A percentile compares a stretch with the other conserved stretches of the same genome.
Evolutionary conservation across 2,113 vertebrate species (phyloP).

Genomic region (Chiloscyllium plagiosum): DNA sequence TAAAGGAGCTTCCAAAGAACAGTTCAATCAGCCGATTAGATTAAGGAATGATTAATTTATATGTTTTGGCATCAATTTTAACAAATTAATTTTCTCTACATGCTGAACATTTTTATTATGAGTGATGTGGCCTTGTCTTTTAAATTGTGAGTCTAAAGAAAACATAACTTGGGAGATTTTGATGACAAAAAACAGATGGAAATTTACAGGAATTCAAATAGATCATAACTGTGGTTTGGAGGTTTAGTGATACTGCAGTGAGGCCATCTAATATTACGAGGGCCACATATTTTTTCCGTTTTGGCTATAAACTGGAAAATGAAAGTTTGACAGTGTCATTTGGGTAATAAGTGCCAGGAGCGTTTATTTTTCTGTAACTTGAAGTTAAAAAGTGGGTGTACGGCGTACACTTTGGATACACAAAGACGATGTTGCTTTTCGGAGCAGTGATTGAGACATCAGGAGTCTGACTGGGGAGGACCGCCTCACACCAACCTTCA

Average conservation of each 20-base stretch:
- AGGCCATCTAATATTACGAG: neutral
- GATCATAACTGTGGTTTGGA: neutral
- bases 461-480: no score
- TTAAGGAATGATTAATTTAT: constrained; percentile 26
- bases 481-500: no score
- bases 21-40: neutral
- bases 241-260: neutral
- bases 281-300: no score
- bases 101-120: neutral
- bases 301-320: no score
- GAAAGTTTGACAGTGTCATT: no score
- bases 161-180: neutral
- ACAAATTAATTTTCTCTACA: neutral
- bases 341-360: no score
- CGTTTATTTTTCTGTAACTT: no score
- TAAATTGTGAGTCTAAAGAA: neutral
- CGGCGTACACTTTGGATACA: no score
- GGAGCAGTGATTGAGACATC: no score
- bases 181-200: neutral
- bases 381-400: no score
- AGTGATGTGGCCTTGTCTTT: neutral
- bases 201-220: neutral
- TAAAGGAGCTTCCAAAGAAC: neutral
- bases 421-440: no score
- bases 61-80: neutral